Base-by-base conservation (phyloP, 53 echinoderm and acorn worm species). In the Crossaster papposus region DNA sequence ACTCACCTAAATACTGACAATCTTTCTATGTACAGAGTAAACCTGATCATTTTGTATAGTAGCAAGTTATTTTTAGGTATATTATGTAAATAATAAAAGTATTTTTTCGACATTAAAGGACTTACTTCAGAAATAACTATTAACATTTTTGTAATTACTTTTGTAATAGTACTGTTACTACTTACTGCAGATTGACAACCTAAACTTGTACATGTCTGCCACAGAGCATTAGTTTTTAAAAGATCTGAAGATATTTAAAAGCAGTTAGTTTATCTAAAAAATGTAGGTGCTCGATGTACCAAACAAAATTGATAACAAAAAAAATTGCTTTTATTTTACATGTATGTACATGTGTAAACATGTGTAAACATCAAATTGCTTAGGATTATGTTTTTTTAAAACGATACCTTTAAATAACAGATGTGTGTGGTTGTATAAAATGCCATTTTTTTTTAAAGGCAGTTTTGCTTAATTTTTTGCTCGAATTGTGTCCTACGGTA, bases 41-140 rank as follows among this genome's bases (percentile, higher is more conserved):
- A 86, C 36, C 7, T 1, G 14, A 34, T 0, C 18, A 18, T 87
- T 86, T 86, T 87, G 7, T 73, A 74, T 74, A 76, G 34, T 35
- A 14, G 87, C 55, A 87, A 87, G 55, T 87, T 87, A 87, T 87
- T 87, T 76, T 87, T 87, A 75, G 87, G 76, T 87, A 87, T 80
- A 31, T 30, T 68, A 84, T 87, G 87, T 87, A 87, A 31, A 87
- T 87, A 87, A 87, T 34, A 87, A 52, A n/a, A 87, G 87, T 87
- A 87, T 87, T 87, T 85, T 84, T 87, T 87, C 13, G 51, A 80
- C 22, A 80, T 80, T 34, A 23, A 80, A 80, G 58, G 28, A 54
- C 80, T 55, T 80, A 80, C 54, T 50, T 78, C n/a, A 78, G 78
- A 78, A 24, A 78, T 22, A 24, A 36, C 36, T 78, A 44, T 78